Base-by-base conservation (phyloP, 2,113 vertebrate species). In the Progne subis region DNA sequence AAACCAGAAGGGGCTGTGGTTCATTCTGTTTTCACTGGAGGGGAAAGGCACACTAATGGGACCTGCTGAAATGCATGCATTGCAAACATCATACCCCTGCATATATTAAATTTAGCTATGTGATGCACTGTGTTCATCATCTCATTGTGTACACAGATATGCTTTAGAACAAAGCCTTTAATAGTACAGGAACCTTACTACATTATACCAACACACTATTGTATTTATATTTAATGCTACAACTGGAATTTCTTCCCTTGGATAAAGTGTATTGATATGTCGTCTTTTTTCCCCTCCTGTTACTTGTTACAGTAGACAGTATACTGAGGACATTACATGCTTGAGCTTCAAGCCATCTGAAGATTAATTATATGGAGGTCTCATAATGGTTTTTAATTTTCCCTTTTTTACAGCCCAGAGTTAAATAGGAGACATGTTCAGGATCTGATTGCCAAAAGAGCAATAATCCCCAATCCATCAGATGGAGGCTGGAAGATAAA, bases 1-100 rank as follows among this genome's bases (percentile, higher is more conserved):
- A 99, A 99, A 99, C 99, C 98, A 99, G 98, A 98, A 98, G 98
- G 98, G 98, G 98, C 98, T 98, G 98, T 98, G 98, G 98, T 98
- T 99, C 99, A 99, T 98, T 99, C 98, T 99, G 98, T 99, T 99
- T 99, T 99, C 99, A 99, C 99, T 98, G 99, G 98, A 99, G 99
- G 99, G 98, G 98, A 98, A 98, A 98, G 97, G 98, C 98, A 59
- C 97, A 98, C 99, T 99, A 99, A 99, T 99, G 98, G 99, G 98
- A 98, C 98, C 97, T 98, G 98, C 98, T 98, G 98, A 98, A 98
- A 98, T 97, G 98, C 98, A 98, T 98, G 98, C 98, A 98, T 98
- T 98, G 98, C 98, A 98, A 98, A 98, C 98, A 99, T 98, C 98
- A 98, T 97, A 98, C 98, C 98, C 98, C 97, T 97, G 98, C 98